phyloP scores from a whole-genome alignment of 2,888 invertebrate species.

The Nemotelus nigrinus region DNA sequence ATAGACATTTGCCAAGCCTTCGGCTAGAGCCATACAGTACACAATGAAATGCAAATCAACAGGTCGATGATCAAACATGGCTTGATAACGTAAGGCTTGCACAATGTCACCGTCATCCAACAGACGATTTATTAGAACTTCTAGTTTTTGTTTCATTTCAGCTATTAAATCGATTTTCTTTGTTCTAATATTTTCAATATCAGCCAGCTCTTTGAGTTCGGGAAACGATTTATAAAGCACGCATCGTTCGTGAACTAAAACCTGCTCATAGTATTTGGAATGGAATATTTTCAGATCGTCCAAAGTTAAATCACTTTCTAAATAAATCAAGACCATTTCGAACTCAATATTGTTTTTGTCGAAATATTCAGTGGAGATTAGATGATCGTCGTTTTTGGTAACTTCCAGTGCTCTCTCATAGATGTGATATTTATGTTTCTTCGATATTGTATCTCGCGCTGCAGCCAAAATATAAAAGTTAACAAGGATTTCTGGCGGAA shows the following conservation, averaged over 20 bases:
- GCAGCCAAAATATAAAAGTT: slow-evolving; percentile 71
- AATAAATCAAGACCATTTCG: slow-evolving; percentile 62
- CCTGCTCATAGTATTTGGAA: slow-evolving; percentile 63
- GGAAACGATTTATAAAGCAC: slow-evolving; percentile 63
- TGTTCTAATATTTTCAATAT: slow-evolving; percentile 59
- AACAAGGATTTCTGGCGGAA: slow-evolving; percentile 71
- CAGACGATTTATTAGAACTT: slow-evolving; percentile 65
- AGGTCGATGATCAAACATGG: slow-evolving; percentile 63
- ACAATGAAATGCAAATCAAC: slow-evolving; percentile 70
- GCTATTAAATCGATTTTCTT: slow-evolving; percentile 56
- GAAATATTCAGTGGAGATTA: slow-evolving; percentile 63
- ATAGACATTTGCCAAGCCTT: slow-evolving; percentile 68
- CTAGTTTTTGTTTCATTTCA: slow-evolving; percentile 60
- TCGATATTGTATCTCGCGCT: slow-evolving; percentile 65
- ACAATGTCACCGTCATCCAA: slow-evolving; percentile 69
- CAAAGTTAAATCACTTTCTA: slow-evolving; percentile 55
- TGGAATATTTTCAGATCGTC: slow-evolving; percentile 59
- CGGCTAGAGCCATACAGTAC: slow-evolving; percentile 71
- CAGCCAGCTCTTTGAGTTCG: slow-evolving; percentile 63
- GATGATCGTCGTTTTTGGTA: slow-evolving; percentile 60
- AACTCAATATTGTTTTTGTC: slow-evolving; percentile 64
- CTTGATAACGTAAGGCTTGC: slow-evolving; percentile 68
- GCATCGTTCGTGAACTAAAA: slow-evolving; percentile 61
- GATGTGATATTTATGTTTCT: slow-evolving; percentile 66
- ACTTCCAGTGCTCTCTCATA: slow-evolving; percentile 60